Percentiles rank a stretch among this genome's conserved stretches.
phyloP scores from a whole-genome alignment of 2,888 invertebrate genomes.

The Scaptomyza caliginosa region DNA sequence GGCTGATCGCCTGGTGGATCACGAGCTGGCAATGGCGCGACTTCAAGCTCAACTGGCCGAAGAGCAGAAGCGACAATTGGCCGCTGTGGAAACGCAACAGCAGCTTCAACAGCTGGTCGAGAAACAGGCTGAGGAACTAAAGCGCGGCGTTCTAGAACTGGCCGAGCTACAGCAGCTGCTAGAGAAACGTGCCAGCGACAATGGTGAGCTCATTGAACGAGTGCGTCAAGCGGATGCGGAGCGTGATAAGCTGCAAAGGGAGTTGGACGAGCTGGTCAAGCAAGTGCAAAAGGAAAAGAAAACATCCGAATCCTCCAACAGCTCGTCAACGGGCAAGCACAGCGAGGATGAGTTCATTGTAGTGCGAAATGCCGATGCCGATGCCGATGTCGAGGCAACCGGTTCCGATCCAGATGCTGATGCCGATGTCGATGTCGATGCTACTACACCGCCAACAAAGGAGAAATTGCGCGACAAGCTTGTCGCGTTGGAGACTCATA shows the following conservation, averaged over 20 bases:
- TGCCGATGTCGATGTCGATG: slow-evolving; percentile 38
- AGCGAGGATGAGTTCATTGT: slow-evolving; percentile 82
- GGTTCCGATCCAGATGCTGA: slow-evolving; percentile 43
- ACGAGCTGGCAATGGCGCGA: slow-evolving; percentile 69
- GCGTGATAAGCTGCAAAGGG: slow-evolving; percentile 73
- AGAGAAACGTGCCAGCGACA: slow-evolving; percentile 76
- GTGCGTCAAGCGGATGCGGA: slow-evolving; percentile 73
- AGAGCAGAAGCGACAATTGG: slow-evolving; percentile 48
- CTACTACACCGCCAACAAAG: slow-evolving; percentile 69
- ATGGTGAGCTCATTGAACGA: slow-evolving; percentile 75
- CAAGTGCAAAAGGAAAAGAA: slow-evolving; percentile 70
- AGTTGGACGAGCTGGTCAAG: slow-evolving; percentile 70
- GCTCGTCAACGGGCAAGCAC: slow-evolving; percentile 76
- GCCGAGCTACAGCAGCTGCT: slow-evolving; percentile 73
- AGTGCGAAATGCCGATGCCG: slow-evolving; percentile 78
- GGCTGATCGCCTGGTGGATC: slow-evolving; percentile 66
- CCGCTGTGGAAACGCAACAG: slow-evolving; percentile 51
- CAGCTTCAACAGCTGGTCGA: slow-evolving; percentile 71
- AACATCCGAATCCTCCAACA: slow-evolving; percentile 77
- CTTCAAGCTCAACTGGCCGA: slow-evolving; percentile 59
- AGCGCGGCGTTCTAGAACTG: slow-evolving; percentile 68
- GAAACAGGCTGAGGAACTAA: slow-evolving; percentile 69
- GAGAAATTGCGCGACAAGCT: slow-evolving; percentile 82
- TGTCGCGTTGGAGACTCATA: slow-evolving; percentile 73
- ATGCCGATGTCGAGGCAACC: slow-evolving; percentile 67